Percentiles rank a stretch among this genome's conserved stretches.
Evolutionary conservation across 2,113 vertebrate species (phyloP).

Genomic region (Morone chrysops): DNA sequence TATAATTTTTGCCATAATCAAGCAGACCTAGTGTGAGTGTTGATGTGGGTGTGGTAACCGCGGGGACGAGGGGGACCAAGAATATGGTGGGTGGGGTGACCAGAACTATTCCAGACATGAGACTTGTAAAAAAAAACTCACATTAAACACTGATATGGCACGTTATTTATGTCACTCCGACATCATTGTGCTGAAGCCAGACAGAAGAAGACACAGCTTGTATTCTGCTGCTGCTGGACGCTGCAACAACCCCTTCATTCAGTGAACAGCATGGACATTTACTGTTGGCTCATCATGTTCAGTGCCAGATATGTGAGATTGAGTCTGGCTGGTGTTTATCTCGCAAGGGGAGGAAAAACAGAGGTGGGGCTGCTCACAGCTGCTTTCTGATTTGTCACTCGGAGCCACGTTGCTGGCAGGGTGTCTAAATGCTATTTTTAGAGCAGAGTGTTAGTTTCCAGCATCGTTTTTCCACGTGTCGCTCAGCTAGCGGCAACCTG

Average conservation of each 20-base stretch:
- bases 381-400: conserved; percentile 38
- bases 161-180: neutral
- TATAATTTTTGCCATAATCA: too few species aligned
- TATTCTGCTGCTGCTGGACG: neutral
- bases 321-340: conserved; percentile 11
- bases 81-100: neutral
- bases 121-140: neutral
- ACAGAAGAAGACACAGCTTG: neutral
- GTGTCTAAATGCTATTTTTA: conserved; percentile 50
- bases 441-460: conserved; percentile 38
- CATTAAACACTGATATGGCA: neutral
- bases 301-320: neutral
- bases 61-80: too few species aligned
- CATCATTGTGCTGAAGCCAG: neutral
- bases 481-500: conserved; percentile 19
- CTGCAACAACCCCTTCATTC: conserved; percentile 2
- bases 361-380: conserved; percentile 22
- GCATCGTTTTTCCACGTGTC: conserved; percentile 15
- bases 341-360: neutral
- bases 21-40: neutral
- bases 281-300: neutral
- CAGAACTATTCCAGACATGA: neutral
- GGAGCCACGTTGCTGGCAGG: conserved; percentile 21
- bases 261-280: conserved; percentile 12
- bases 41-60: neutral